Conservation (phyloP, 2,888 invertebrate species). For the Mesopsocus fuscifrons region DNA sequence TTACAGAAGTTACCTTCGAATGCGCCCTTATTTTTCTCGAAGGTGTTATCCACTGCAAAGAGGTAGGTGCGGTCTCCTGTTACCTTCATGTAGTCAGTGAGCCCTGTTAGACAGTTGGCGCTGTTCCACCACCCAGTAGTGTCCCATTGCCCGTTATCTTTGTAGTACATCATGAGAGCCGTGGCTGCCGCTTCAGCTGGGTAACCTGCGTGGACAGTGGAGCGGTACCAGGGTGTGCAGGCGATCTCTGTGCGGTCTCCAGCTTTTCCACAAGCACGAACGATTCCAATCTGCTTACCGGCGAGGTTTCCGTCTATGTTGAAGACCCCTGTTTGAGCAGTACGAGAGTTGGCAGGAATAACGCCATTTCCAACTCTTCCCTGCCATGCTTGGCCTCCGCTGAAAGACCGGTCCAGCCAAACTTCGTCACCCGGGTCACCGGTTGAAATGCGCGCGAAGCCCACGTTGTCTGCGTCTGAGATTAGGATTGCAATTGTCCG, state of each 20-base stretch:
- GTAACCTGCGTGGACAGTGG: background rate
- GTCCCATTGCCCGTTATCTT: background rate
- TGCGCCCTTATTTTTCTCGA: background rate
- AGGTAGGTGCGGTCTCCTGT: background rate
- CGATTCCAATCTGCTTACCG: background rate
- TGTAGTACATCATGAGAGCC: background rate
- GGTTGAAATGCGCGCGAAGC: slow-evolving; percentile 1
- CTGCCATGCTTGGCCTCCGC: background rate
- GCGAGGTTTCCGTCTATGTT: background rate
- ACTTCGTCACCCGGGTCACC: slow-evolving; percentile 8
- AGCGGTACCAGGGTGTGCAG: background rate
- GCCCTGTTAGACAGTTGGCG: background rate
- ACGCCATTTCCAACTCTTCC: background rate
- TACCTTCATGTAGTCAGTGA: background rate
- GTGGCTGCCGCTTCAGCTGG: background rate
- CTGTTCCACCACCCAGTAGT: slow-evolving; percentile 5
- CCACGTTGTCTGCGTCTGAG: slow-evolving; percentile 2
- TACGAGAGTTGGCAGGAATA: background rate
- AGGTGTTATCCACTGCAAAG: background rate
- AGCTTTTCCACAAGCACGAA: background rate
- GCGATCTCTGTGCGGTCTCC: background rate
- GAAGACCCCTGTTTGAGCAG: background rate
- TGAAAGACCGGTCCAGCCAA: background rate
- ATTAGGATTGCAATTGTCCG: background rate
- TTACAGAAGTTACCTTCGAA: background rate